These are phyloP conservation scores for Dolichoris vasculosae DNA, from an alignment of 1,140 invertebrate species.

Conservation along the genomic window DNA sequence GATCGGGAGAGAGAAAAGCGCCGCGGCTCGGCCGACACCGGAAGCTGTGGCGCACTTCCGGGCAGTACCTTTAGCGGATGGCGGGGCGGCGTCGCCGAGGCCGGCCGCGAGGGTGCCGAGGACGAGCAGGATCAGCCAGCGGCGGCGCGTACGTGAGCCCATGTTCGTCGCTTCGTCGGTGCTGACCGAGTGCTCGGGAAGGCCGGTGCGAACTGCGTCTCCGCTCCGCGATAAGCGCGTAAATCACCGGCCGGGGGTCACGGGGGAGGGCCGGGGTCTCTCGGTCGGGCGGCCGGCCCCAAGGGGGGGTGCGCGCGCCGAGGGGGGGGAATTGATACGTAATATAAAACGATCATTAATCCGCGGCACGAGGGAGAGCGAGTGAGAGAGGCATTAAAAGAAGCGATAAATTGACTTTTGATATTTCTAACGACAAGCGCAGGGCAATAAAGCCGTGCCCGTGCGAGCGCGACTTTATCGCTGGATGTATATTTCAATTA, in stretches of 20 bases:
- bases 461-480: slow-evolving; percentile 15
- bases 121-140: slow-evolving; percentile 13
- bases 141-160: slow-evolving; percentile 18
- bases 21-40: not conserved
- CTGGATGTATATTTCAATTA: slow-evolving; percentile 30
- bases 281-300: not conserved
- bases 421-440: slow-evolving; percentile 41
- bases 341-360: slow-evolving; percentile 34
- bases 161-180: slow-evolving; percentile 21
- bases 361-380: slow-evolving; percentile 8
- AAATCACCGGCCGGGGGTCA: not conserved
- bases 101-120: slow-evolving; percentile 12
- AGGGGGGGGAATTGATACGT: slow-evolving; percentile 10
- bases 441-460: slow-evolving; percentile 22
- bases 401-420: slow-evolving; percentile 38
- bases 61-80: not conserved
- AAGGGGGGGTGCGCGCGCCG: not conserved
- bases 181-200: slow-evolving; percentile 18
- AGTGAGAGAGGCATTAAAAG: slow-evolving; percentile 23
- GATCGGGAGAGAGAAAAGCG: not conserved
- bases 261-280: not conserved
- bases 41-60: not conserved
- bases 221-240: slow-evolving; percentile 15
- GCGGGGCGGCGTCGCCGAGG: not conserved
- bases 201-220: slow-evolving; percentile 27